Evolutionary conservation across 92 coral and sea anemone species (phyloP).

Genomic region (Bergia puertoricense): DNA sequence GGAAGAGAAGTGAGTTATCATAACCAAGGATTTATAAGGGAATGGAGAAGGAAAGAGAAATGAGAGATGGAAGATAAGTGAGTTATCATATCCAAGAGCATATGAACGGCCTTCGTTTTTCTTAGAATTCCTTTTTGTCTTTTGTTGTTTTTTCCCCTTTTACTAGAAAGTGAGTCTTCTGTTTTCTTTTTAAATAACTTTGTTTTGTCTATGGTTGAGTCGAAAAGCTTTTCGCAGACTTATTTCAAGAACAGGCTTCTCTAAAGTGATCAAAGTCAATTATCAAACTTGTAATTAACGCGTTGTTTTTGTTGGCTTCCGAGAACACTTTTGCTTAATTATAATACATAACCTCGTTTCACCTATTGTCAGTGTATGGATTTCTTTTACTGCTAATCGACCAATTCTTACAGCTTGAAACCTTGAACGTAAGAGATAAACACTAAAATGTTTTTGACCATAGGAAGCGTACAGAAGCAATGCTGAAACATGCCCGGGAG

Average conservation of each 20-base stretch:
- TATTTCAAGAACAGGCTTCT: too few relatives aligned
- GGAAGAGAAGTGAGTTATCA: slow-evolving; percentile 73
- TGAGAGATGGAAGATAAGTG: slow-evolving; percentile 89
- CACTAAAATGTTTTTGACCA: neutral
- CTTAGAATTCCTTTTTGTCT: too few relatives aligned
- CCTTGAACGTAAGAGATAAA: too few relatives aligned
- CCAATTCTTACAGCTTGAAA: neutral
- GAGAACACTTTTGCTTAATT: neutral
- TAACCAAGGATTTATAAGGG: too few relatives aligned
- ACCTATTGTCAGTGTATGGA: neutral
- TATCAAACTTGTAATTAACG: neutral
- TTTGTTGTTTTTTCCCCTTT: too few relatives aligned
- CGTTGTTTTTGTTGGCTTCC: neutral
- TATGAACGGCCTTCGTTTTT: too few relatives aligned
- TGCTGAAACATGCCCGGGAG: slow-evolving; percentile 87
- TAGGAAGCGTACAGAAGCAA: slow-evolving; percentile 87
- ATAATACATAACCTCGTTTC: neutral
- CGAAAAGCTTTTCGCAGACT: too few relatives aligned
- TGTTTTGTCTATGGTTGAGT: too few relatives aligned
- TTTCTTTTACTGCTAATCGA: neutral
- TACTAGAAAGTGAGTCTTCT: too few relatives aligned
- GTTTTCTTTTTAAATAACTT: too few relatives aligned
- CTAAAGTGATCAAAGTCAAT: too few relatives aligned
- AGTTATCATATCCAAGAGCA: neutral
- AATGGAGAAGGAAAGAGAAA: slow-evolving; percentile 91